Evolutionary conservation across 1,140 invertebrate species (phyloP).

Genomic region (Monomorium pharaonis): DNA sequence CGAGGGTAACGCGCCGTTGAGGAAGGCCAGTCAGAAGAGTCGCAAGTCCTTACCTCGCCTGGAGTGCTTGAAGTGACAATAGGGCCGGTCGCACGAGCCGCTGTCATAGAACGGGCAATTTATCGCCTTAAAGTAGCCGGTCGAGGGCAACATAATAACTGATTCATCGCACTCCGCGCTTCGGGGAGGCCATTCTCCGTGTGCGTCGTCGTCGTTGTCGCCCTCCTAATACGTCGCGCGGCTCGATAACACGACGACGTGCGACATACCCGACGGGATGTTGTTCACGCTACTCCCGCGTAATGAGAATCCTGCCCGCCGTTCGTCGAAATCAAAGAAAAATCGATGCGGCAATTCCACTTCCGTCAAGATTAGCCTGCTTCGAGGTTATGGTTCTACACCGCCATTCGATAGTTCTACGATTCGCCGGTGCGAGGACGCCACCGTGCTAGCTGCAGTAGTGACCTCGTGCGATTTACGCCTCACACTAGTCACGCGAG

Average conservation of each 20-base stretch:
- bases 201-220: background rate
- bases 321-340: background rate
- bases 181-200: conserved; percentile 41
- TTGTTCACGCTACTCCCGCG: background rate
- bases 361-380: background rate
- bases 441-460: background rate
- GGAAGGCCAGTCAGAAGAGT: background rate
- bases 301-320: no score
- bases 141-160: conserved; percentile 92
- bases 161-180: conserved; percentile 74
- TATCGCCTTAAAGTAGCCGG: conserved; percentile 93
- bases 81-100: conserved; percentile 92
- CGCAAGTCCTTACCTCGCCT: conserved; percentile 87
- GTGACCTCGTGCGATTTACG: background rate
- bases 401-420: background rate
- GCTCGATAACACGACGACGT: background rate
- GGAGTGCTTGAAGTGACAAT: conserved; percentile 95
- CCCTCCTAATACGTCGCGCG: background rate
- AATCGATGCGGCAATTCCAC: background rate
- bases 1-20: background rate
- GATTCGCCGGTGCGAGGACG: background rate
- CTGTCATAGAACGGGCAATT: conserved; percentile 93
- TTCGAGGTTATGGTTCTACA: conserved; percentile 1
- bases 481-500: no score
- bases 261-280: background rate